Evolutionary conservation across 2,888 invertebrate genomes (phyloP).

Genomic region (Drosophila mulleri): DNA sequence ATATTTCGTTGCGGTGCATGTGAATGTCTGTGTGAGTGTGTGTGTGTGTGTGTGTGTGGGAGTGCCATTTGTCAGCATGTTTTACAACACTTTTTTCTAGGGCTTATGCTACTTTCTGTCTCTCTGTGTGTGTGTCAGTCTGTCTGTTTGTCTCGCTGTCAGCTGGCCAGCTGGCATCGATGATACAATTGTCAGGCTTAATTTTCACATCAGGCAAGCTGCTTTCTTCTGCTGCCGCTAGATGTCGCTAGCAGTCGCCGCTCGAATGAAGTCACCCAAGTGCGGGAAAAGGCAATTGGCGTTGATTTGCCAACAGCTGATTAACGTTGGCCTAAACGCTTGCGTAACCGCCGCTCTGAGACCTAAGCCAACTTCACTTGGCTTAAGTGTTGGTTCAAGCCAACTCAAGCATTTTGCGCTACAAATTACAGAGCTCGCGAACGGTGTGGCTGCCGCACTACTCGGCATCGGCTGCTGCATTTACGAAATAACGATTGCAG

Average conservation of each 20-base stretch:
- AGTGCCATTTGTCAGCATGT: conserved; percentile 48
- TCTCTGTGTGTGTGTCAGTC: too few relatives aligned
- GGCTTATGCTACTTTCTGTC: conserved; percentile 21
- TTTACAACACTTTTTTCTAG: conserved; percentile 42
- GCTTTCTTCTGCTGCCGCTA: conserved; percentile 41
- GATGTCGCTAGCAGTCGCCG: not conserved
- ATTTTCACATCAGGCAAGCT: conserved; percentile 49
- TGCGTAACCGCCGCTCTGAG: conserved; percentile 41
- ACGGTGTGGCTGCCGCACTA: not conserved
- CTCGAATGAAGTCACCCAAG: conserved; percentile 22
- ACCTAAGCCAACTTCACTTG: conserved; percentile 1
- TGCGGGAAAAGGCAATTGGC: conserved; percentile 48
- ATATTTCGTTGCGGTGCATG: conserved; percentile 50
- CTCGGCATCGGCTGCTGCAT: conserved; percentile 14
- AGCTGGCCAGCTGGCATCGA: conserved; percentile 46
- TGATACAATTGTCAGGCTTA: conserved; percentile 43
- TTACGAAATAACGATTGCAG: conserved; percentile 42
- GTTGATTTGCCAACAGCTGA: conserved; percentile 66
- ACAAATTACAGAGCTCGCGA: conserved; percentile 46
- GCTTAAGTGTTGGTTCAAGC: not conserved
- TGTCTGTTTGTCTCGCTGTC: not conserved
- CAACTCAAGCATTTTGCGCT: conserved; percentile 12
- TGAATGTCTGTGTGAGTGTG: not conserved
- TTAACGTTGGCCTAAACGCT: conserved; percentile 60
- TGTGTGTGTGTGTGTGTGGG: conserved; percentile 8